phyloP scores from a whole-genome alignment of 2,797 vertebrate genomes.

The Crotalus adamanteus region DNA sequence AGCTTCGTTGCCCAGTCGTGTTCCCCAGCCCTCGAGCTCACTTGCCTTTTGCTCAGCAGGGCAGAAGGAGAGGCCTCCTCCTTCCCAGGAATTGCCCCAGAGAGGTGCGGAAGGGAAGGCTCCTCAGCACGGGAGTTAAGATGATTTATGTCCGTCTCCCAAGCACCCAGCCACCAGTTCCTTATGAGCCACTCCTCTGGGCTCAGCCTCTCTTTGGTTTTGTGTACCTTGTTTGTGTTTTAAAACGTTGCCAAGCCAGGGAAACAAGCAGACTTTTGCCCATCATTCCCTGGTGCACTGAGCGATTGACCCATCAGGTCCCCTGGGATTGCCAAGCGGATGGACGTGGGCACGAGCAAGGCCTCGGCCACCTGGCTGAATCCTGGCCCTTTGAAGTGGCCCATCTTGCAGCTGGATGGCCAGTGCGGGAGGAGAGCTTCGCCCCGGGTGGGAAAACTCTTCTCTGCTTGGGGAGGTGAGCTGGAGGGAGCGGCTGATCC shows the following conservation, averaged over 20 bases:
- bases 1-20: no score
- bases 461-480: background rate
- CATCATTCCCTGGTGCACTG: background rate
- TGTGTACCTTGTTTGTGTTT: background rate
- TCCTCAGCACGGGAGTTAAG: background rate
- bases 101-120: background rate
- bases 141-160: background rate
- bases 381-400: background rate
- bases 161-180: background rate
- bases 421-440: background rate
- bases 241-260: background rate
- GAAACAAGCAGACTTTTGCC: background rate
- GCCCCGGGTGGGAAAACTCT: background rate
- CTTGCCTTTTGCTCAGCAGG: background rate
- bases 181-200: background rate
- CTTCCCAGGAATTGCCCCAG: background rate
- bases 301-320: background rate
- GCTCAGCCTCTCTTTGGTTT: background rate
- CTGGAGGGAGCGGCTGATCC: background rate
- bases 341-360: background rate
- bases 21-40: background rate
- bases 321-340: background rate
- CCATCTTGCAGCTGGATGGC: background rate
- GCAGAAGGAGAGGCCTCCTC: accelerated
- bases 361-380: background rate